Evolutionary conservation across 2,888 invertebrate species (phyloP).

Genomic region (Cantharis rustica): DNA sequence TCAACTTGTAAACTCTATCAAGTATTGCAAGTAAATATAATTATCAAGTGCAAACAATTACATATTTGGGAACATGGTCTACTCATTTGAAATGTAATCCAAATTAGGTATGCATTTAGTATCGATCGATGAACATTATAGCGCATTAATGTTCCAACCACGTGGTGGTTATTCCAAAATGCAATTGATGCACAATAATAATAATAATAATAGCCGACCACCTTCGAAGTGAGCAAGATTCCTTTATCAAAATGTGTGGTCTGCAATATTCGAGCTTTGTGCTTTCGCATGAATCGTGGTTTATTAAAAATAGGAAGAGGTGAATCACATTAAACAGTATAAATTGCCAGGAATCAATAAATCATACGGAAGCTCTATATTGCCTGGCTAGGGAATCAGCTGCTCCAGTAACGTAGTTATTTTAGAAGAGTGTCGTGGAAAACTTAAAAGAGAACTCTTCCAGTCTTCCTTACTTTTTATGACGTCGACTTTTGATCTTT

Average conservation of each 20-base stretch:
- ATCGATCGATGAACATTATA: neutral
- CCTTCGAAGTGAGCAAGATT: neutral
- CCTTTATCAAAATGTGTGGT: neutral
- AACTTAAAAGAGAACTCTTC: neutral
- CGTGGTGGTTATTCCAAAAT: neutral
- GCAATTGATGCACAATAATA: neutral
- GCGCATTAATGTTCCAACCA: neutral
- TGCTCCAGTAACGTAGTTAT: neutral
- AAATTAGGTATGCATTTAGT: neutral
- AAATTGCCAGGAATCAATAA: slow-evolving; percentile 2
- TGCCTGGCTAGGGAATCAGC: neutral
- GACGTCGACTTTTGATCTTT: neutral
- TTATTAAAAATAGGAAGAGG: neutral
- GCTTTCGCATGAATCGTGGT: neutral
- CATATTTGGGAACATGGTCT: neutral
- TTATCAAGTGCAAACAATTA: neutral
- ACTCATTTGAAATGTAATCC: neutral
- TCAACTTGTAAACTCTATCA: neutral
- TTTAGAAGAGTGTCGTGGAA: neutral
- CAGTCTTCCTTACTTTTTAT: neutral
- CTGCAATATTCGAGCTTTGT: neutral
- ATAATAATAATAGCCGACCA: neutral
- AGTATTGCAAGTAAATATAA: neutral
- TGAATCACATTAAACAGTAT: neutral
- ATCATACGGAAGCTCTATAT: neutral